Percentiles rank a stretch among this genome's conserved stretches.
phyloP scores from a whole-genome alignment of 2,888 invertebrate genomes.

The Chirona hameri region DNA sequence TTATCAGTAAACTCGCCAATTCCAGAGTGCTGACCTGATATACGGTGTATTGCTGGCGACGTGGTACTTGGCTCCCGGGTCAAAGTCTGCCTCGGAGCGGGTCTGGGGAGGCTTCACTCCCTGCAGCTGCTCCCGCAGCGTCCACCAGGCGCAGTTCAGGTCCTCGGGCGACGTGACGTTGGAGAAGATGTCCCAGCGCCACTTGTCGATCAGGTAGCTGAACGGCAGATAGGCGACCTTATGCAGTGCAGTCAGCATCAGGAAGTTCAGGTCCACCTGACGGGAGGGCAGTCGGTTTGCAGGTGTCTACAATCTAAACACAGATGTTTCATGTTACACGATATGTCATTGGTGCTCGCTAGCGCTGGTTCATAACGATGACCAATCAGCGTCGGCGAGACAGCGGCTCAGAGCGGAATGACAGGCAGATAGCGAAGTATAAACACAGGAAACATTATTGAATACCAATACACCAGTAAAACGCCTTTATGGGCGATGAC shows the following conservation, averaged over 20 bases:
- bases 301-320: too few species aligned
- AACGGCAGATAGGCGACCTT: slow-evolving; percentile 80
- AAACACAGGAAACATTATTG: too few species aligned
- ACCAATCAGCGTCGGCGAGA: too few species aligned
- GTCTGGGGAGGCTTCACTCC: neutral
- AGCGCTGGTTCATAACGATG: too few species aligned
- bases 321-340: too few species aligned
- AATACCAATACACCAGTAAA: too few species aligned
- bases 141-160: slow-evolving; percentile 44
- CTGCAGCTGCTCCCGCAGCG: slow-evolving; percentile 37
- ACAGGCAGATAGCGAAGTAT: too few species aligned
- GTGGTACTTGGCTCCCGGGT: neutral
- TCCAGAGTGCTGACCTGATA: neutral
- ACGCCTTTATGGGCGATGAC: too few species aligned
- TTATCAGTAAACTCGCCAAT: too few species aligned
- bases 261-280: slow-evolving; percentile 74
- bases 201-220: slow-evolving; percentile 70
- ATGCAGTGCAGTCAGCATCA: slow-evolving; percentile 78
- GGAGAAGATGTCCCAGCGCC: slow-evolving; percentile 44
- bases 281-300: slow-evolving; percentile 43
- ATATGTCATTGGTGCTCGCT: too few species aligned
- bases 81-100: neutral
- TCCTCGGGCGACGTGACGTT: slow-evolving; percentile 40
- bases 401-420: too few species aligned
- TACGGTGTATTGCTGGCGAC: neutral